phyloP scores from a whole-genome alignment of 2,113 vertebrate genomes.

The Panthera uncia region DNA sequence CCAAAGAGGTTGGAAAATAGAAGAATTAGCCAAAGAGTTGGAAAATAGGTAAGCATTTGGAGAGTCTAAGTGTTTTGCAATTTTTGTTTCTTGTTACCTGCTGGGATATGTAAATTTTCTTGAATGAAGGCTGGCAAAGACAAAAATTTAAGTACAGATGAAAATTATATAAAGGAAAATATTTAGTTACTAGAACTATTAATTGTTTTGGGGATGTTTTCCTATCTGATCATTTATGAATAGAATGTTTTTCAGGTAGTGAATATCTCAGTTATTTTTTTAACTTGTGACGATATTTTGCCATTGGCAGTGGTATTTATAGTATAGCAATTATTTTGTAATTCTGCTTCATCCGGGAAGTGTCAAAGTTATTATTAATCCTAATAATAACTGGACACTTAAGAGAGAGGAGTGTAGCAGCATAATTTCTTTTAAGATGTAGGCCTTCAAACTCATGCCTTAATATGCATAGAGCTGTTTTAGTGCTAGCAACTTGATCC shows the following conservation, averaged over 20 bases:
- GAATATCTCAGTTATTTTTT: not conserved
- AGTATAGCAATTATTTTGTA: not conserved
- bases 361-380: not conserved
- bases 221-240: not conserved
- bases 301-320: not conserved
- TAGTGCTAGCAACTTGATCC: not conserved
- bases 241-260: not conserved
- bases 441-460: not conserved
- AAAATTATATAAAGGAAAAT: not conserved
- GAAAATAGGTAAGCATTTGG: not conserved
- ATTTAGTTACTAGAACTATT: conserved; percentile 24
- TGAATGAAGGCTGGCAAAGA: not conserved
- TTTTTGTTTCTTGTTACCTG: not conserved
- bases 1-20: not conserved
- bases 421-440: not conserved
- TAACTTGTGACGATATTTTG: not conserved
- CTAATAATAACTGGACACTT: not conserved
- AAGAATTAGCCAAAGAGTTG: not conserved
- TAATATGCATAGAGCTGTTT: not conserved
- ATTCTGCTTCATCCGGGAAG: not conserved
- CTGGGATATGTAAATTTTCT: not conserved
- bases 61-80: not conserved
- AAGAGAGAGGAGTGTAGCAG: not conserved
- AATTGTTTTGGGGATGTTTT: not conserved
- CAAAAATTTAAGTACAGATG: not conserved